Percentiles rank a stretch among this genome's conserved stretches.
Evolutionary conservation across 2,888 invertebrate genomes (phyloP).

Genomic region (Sussaba pulchella): DNA sequence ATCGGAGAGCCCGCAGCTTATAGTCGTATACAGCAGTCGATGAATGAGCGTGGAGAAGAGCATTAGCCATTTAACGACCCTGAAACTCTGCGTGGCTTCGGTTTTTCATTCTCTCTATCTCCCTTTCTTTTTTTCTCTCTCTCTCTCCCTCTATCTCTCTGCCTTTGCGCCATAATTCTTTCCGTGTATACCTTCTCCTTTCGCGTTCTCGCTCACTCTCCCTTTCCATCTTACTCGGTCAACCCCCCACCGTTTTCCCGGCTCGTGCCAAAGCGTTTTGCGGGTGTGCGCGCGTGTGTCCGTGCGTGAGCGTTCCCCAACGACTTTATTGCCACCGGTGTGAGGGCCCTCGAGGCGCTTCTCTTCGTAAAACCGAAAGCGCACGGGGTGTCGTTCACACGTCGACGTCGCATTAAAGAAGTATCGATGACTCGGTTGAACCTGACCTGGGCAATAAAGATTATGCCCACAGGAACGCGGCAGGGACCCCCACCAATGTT

Average conservation of each 20-base stretch:
- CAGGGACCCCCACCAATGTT: no score
- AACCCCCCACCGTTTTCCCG: slow-evolving; percentile 42
- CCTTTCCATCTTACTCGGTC: slow-evolving; percentile 31
- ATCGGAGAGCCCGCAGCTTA: slow-evolving; percentile 15
- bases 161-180: slow-evolving; percentile 36
- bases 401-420: slow-evolving; percentile 55
- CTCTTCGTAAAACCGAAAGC: slow-evolving; percentile 2
- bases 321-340: slow-evolving; percentile 42
- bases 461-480: no score
- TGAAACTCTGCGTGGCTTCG: slow-evolving; percentile 28
- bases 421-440: slow-evolving; percentile 79
- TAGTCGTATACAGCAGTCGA: slow-evolving; percentile 35
- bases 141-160: background rate
- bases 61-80: slow-evolving; percentile 53
- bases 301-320: no score
- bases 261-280: slow-evolving; percentile 37
- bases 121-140: background rate
- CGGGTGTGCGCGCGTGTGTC: slow-evolving; percentile 31
- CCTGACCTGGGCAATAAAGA: slow-evolving; percentile 71
- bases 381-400: slow-evolving; percentile 21
- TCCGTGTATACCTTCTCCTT: background rate
- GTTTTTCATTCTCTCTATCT: slow-evolving; percentile 11
- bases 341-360: slow-evolving; percentile 32
- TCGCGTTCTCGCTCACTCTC: slow-evolving; percentile 9
- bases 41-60: slow-evolving; percentile 47